Percentiles rank a stretch among this genome's conserved stretches.
Conservation (phyloP, 2,888 invertebrate genomes). For the Leistus spinibarbis region DNA sequence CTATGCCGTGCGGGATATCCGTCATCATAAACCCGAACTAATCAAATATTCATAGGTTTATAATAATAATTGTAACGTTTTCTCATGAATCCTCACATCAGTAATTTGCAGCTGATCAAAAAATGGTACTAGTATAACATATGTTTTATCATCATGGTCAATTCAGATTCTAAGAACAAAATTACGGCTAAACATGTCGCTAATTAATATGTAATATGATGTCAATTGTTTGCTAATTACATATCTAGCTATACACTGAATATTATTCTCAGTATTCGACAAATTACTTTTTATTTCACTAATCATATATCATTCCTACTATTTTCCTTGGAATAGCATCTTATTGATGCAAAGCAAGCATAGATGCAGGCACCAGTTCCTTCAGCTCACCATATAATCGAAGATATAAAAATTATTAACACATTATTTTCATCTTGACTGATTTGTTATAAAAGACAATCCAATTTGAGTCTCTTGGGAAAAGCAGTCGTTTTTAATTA, state of each 20-base stretch:
- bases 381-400: no score
- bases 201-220: slow-evolving; percentile 31
- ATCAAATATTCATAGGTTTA: background rate
- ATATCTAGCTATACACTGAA: background rate
- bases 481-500: no score
- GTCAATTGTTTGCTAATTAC: slow-evolving; percentile 25
- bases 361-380: no score
- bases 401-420: no score
- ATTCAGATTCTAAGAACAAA: slow-evolving; percentile 18
- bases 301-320: background rate
- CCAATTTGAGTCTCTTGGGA: no score
- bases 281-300: background rate
- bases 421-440: no score
- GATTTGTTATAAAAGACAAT: no score
- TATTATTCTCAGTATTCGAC: background rate
- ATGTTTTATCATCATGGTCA: background rate
- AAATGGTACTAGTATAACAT: background rate
- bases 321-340: no score
- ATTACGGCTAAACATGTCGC: slow-evolving; percentile 24
- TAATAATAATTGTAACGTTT: no score
- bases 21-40: background rate
- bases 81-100: no score
- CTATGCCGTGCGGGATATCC: background rate
- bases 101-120: no score
- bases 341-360: no score